These are phyloP conservation scores for Pogoniulus pusillus DNA, from an alignment of 2,797 vertebrate genomes.

Conservation along the genomic window DNA sequence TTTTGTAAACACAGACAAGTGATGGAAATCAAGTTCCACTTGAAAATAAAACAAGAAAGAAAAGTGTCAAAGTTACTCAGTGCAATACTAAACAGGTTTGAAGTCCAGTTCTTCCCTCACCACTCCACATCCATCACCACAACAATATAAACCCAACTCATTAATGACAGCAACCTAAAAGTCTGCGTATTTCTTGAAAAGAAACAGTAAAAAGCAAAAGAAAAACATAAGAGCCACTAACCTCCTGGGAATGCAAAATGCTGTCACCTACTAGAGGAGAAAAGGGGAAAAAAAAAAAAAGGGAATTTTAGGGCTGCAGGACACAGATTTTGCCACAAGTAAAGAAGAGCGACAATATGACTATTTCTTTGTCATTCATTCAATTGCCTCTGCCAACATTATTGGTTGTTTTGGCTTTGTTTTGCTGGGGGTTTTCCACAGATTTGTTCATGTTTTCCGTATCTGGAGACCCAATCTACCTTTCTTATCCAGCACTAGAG, in stretches of 20 bases:
- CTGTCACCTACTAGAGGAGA: neutral
- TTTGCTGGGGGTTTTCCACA: too few relatives aligned
- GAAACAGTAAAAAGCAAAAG: neutral
- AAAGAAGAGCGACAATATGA: neutral
- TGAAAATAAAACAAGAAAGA: fast-evolving
- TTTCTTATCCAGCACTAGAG: neutral
- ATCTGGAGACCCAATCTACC: neutral
- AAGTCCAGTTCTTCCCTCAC: neutral
- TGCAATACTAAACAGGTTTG: neutral
- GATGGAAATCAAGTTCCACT: neutral
- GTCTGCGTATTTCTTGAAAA: neutral
- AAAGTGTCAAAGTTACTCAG: neutral
- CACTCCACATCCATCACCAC: neutral
- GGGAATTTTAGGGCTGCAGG: neutral
- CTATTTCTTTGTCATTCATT: too few relatives aligned
- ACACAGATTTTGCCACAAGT: neutral
- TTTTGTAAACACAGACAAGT: neutral
- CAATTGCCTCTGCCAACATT: too few relatives aligned
- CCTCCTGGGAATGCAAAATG: neutral
- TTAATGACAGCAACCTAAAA: neutral
- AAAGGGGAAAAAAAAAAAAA: too few relatives aligned
- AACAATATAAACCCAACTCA: neutral
- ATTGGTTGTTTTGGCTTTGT: too few relatives aligned
- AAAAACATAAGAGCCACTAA: neutral
- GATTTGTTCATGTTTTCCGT: too few relatives aligned